phyloP scores from a whole-genome alignment of 2,797 vertebrate species.

The Sebastes itinus region DNA sequence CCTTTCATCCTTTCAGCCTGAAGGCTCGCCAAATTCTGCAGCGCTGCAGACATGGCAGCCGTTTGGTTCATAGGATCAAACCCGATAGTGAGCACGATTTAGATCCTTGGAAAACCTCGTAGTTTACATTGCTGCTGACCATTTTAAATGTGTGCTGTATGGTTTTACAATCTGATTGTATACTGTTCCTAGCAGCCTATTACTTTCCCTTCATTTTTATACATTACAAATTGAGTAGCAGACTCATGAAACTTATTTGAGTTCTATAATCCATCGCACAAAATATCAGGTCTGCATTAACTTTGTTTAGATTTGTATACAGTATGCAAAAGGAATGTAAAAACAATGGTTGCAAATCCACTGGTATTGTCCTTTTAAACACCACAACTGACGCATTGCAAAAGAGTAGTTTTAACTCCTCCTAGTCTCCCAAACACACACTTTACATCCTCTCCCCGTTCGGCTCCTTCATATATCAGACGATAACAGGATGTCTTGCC shows the following conservation, averaged over 20 bases:
- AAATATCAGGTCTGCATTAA: not conserved
- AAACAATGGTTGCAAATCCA: not conserved
- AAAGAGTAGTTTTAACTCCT: not conserved
- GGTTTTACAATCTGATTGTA: not conserved
- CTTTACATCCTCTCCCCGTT: not conserved
- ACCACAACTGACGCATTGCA: not conserved
- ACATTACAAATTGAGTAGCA: not conserved
- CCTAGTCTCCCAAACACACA: not conserved
- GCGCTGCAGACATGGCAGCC: not conserved
- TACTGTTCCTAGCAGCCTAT: not conserved
- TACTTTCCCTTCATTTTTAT: not conserved
- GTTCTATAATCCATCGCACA: not conserved
- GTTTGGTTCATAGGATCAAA: not conserved
- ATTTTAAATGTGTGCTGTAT: not conserved
- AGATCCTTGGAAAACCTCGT: not conserved
- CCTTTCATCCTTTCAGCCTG: conserved; percentile 10
- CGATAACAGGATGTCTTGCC: conserved; percentile 64
- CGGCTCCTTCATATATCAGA: conserved; percentile 10
- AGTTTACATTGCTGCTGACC: not conserved
- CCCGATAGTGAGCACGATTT: not conserved
- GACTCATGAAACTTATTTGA: not conserved
- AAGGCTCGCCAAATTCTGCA: conserved; percentile 14
- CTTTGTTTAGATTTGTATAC: not conserved
- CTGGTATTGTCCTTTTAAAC: not conserved
- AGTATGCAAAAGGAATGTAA: not conserved